Evolutionary conservation across 2,888 invertebrate species (phyloP).

Genomic region (Leucoma salicis): DNA sequence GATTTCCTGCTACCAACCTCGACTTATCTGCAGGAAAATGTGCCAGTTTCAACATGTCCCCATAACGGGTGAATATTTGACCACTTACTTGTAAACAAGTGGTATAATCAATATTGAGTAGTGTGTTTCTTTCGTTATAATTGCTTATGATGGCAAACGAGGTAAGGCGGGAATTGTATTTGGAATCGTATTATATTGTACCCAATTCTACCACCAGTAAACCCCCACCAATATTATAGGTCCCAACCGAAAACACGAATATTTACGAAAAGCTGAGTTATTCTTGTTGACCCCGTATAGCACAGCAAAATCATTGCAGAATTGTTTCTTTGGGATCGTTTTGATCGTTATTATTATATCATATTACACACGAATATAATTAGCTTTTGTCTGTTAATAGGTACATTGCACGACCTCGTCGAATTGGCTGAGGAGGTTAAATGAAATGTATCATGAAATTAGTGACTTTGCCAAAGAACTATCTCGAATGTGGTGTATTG

Average conservation of each 20-base stretch:
- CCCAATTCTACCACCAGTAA: no score
- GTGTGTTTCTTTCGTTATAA: no score
- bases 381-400: conserved; percentile 3
- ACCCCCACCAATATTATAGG: no score
- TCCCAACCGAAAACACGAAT: no score
- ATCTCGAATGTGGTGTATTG: conserved; percentile 9
- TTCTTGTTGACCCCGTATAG: no score
- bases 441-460: conserved; percentile 25
- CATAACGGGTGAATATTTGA: conserved; percentile 31
- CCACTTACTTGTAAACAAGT: conserved; percentile 26
- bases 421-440: conserved; percentile 28
- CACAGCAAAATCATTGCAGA: conserved; percentile 12
- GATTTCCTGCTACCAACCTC: conserved; percentile 44
- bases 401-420: conserved; percentile 14
- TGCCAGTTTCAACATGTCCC: conserved; percentile 18
- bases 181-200: no score
- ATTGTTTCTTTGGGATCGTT: conserved; percentile 1
- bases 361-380: conserved; percentile 6
- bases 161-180: conserved; percentile 18
- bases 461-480: conserved; percentile 37
- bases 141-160: conserved; percentile 19
- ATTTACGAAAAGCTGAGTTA: no score
- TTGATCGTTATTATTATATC: not conserved
- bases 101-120: conserved; percentile 33
- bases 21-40: conserved; percentile 30